phyloP scores from a whole-genome alignment of 1,140 invertebrate genomes.

The Whitmania pigra region DNA sequence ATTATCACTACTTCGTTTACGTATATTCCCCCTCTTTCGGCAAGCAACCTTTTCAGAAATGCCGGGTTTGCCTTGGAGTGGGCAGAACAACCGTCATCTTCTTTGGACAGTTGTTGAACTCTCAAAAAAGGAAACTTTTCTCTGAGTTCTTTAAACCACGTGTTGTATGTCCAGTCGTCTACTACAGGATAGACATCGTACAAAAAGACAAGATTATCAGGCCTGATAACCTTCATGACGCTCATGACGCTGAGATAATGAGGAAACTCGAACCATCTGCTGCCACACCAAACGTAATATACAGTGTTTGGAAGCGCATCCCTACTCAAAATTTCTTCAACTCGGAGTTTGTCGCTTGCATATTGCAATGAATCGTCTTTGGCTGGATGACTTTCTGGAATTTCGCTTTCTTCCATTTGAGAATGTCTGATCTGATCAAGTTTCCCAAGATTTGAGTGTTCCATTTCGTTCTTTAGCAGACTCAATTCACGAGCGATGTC shows the following conservation, averaged over 20 bases:
- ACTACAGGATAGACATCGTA: conserved; percentile 21
- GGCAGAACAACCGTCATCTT: neutral
- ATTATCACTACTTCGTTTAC: conserved; percentile 21
- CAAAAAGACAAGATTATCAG: conserved; percentile 23
- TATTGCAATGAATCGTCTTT: too few species aligned
- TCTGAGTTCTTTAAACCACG: conserved; percentile 22
- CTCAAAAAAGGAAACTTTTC: conserved; percentile 22
- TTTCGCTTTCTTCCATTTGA: too few species aligned
- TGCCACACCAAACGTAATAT: conserved; percentile 23
- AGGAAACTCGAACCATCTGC: conserved; percentile 23
- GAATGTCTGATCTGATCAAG: too few species aligned
- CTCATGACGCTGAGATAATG: conserved; percentile 24
- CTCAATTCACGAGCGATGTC: too few species aligned
- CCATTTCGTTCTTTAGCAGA: too few species aligned
- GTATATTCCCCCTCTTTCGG: conserved; percentile 22
- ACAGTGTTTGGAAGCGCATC: conserved; percentile 18
- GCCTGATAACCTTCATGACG: conserved; percentile 17
- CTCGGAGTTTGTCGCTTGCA: too few species aligned
- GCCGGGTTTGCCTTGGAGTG: neutral
- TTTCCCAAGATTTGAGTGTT: too few species aligned
- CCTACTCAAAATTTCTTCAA: neutral
- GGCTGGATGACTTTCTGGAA: too few species aligned
- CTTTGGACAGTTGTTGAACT: neutral
- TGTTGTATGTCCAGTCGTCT: conserved; percentile 23
- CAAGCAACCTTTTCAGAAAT: conserved; percentile 14